Percentiles rank a stretch among this genome's conserved stretches.
Conservation (phyloP, 1,140 invertebrate genomes). For the Drusus annulatus region DNA sequence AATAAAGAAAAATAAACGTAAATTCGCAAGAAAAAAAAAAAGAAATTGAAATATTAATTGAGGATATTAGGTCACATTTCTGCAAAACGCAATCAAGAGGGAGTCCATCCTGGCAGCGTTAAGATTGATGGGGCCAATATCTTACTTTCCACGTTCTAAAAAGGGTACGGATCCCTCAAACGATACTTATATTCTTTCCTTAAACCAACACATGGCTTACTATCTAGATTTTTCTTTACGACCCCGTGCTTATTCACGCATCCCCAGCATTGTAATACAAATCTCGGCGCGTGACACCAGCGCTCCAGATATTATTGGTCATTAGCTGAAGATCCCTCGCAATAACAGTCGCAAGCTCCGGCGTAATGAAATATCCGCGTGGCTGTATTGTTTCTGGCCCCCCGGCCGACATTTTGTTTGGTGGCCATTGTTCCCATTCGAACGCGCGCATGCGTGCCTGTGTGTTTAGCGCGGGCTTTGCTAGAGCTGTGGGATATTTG, state of each 20-base stretch:
- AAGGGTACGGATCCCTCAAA: too few species aligned
- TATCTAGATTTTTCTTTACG: not conserved
- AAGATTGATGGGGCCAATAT: too few species aligned
- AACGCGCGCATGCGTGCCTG: slow-evolving; percentile 34
- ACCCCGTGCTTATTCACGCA: not conserved
- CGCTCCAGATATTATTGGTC: slow-evolving; percentile 40
- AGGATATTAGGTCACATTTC: too few species aligned
- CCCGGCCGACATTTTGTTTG: slow-evolving; percentile 36
- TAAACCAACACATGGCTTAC: not conserved
- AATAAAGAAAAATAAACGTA: too few species aligned
- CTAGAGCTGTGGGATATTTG: slow-evolving; percentile 6
- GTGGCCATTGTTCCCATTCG: slow-evolving; percentile 33
- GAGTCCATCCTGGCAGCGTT: too few species aligned
- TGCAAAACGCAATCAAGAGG: too few species aligned
- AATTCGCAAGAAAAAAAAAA: too few species aligned
- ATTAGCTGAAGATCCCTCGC: slow-evolving; percentile 42
- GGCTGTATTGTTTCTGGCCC: slow-evolving; percentile 40
- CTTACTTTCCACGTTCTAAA: too few species aligned
- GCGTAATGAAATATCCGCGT: slow-evolving; percentile 48
- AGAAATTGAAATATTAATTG: too few species aligned
- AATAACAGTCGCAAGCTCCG: slow-evolving; percentile 40
- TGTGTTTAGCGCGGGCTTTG: slow-evolving; percentile 31
- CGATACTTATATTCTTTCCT: too few species aligned
- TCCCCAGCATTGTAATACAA: slow-evolving; percentile 10
- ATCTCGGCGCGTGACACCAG: slow-evolving; percentile 30